Base-by-base conservation (phyloP, 2,797 vertebrate species). In the Hypotaenidia philippensis region DNA sequence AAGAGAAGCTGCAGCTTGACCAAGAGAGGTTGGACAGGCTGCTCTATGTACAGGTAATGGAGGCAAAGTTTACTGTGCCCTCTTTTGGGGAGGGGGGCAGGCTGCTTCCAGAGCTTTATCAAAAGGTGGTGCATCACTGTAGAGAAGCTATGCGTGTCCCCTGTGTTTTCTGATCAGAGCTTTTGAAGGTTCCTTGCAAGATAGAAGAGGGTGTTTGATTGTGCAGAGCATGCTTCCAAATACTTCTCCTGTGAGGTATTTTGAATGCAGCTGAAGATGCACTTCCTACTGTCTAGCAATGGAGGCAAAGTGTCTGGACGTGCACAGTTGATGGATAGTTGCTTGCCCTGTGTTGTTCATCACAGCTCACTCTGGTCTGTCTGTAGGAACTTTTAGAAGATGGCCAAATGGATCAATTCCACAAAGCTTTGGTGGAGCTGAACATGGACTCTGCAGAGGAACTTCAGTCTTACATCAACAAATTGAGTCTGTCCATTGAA, bases 371-470 rank as follows among this genome's bases (percentile, higher is more conserved):
- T 86, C 57, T 92, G 34, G 10, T 97, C 22, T 91, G 60, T 60
- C 75, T 83, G 7, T 95, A 99, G 99, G 99, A 99, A 80, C 98
- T 99, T 75, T 85, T 99, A 77, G 99, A 99, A 84, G 99, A 99
- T 6, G 99, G 99, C 11, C 98, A 99, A 50, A 94, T 99, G 97
- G 99, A 99, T 94, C 99, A 99, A 49, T 99, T 99, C 94, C 99
- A 99, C 85, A 99, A 99, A 97, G 99, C 98, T 65, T 98, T 99
- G 96, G 97, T 99, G 82, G 99, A 99, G 92, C 98, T 99, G 79
- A 99, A 99, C 98, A 99, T 99, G 99, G 99, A 99, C 98, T 99
- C 99, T 9, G 98, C 99, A 0, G 99, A 99, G 89, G 99, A 99
- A 80, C 98, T 99, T 60, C 99, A 99, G 98, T 99, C 99, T 7